Base-by-base conservation (phyloP, 2,888 invertebrate species). In the Xestobium rufovillosum region DNA sequence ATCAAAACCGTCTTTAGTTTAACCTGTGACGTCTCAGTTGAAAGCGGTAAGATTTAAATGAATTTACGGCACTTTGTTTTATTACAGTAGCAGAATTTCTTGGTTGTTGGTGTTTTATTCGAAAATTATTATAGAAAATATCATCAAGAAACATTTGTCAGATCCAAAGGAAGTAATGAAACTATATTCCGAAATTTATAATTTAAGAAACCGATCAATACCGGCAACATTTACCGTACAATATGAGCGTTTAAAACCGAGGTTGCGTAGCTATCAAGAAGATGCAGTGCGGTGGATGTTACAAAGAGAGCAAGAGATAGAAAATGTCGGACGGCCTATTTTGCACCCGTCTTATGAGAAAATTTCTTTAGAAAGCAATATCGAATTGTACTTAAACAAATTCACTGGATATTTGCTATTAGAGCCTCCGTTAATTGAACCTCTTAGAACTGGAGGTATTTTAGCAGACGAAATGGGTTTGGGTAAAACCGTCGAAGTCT, bases 391-490 rank as follows among this genome's bases (percentile, higher is more conserved):
- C 49, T 60, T 55, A 32, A 55, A 74, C 52, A 67, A 62, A 53
- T 65, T 63, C 50, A 61, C 62, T 4, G 73, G 73, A 11, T 58
- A 62, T 42, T 44, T 72, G 17, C 57, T 65, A 6, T 43, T 47
- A 25, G 52, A 56, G 19, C 59, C 59, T 35, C 72, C 72, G 1
- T 26, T 57, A 2, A 46, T 58, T 2, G 45, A 50, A 6, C 62
- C 59, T 11, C 39, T 67, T 11, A 66, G 71, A 4, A 72, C 69
- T 2, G 83, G 83, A 9, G 84, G 84, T 1, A 82, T 86, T 43
- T 63, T 86, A 30, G 83, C 83, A 2, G 85, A 86, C 60, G 84
- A 85, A 64, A 85, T 85, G 84, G 85, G 86, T 0, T 64, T 86
- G 14, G 86, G 86, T 0, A 86, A 86, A 67, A 86, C 85, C 0